Evolutionary conservation across 2,888 invertebrate genomes (phyloP), one percentile per base, ranked within the genome.

Genomic region (Camptogramma bilineatum): DNA sequence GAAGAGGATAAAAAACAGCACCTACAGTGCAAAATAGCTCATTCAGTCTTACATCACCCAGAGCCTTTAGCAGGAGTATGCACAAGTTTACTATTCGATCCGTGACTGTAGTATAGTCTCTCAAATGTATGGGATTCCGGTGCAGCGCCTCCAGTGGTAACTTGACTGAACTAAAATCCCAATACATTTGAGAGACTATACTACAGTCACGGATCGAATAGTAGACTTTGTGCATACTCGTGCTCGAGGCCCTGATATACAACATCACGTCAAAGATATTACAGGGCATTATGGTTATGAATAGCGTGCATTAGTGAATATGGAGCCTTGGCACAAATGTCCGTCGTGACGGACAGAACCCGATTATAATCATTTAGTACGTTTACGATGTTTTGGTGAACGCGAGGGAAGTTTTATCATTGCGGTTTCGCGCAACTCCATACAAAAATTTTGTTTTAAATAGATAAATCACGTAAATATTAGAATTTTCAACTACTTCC

Each of bases 281-380:
- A 56, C 48, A 55, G 59, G 56, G 58, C 61, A 61, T 61, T 66
- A 65, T 58, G 57, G 62, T 69, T 73, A 63, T 69, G 66, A 70
- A 70, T 69, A 54, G 55, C 48, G 46, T 13, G 51, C 65, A 70
- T 70, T 73, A 73, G 69, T 65, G 66, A 69, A 70, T 71, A 69
- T 39, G 42, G 21, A 39, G 61, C 73, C 73, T 73, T 73, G 73
- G 63, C 72, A 72, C 66, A 60, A 66, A 68, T 73, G 70, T 57
- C 28, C 48, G 51, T 69, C 69, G 70, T 73, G 70, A 72, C 65
- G 69, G 66, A 58, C 62, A 60, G 17, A 62, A 69, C 60, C 70
- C 56, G 66, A 70, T 69, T 69, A 53, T 58, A 63, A 56, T 62
- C 59, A 62, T 54, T 51, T 39, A 9, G 31, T 31, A 39, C 34